Evolutionary conservation across 2,797 vertebrate genomes (phyloP), one percentile per base, ranked within the genome.

Genomic region (Avahi laniger): DNA sequence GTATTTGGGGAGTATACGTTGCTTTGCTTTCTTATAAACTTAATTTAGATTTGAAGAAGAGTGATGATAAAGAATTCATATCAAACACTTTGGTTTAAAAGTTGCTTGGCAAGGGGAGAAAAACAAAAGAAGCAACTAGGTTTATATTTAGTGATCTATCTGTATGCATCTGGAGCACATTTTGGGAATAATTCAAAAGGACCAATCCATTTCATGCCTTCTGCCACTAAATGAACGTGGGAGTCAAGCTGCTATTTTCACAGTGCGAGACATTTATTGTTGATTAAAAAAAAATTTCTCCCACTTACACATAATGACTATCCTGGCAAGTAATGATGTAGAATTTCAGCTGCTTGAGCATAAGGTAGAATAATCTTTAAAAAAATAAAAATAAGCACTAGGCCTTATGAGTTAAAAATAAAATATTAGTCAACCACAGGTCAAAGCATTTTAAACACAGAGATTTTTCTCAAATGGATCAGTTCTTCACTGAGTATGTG

Each of bases 231-330:
- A 96, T 96, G 97, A 98, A 97, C 97, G 98, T 98, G 98, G 98
- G 98, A 98, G 98, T 98, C 98, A 97, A 97, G 97, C 97, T 98
- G 98, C 97, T 98, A 96, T 98, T 98, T 98, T 98, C 97, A 98
- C 93, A 96, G 96, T 70, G 95, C 93, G 98, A 98, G 98, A 98
- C 97, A 98, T 98, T 98, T 97, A 96, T 97, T 95, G 96, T 98
- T 98, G 98, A 98, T 97, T 91, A n/a, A 76, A 97, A 97, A 95
- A 96, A 94, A 93, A 98, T 97, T 96, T 98, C 97, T 98, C 93
- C 97, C 95, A 96, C 97, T 98, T 98, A 80, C 4, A 7, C 93
- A 94, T 98, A 98, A 98, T 98, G 96, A 96, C 97, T 97, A 85
- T 97, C 97, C 95, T 97, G 78, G 90, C 87, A 98, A 98, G 98